Evolutionary conservation across 2,113 vertebrate genomes (phyloP), one percentile per base, ranked within the genome.

Genomic region (Strigops habroptila): DNA sequence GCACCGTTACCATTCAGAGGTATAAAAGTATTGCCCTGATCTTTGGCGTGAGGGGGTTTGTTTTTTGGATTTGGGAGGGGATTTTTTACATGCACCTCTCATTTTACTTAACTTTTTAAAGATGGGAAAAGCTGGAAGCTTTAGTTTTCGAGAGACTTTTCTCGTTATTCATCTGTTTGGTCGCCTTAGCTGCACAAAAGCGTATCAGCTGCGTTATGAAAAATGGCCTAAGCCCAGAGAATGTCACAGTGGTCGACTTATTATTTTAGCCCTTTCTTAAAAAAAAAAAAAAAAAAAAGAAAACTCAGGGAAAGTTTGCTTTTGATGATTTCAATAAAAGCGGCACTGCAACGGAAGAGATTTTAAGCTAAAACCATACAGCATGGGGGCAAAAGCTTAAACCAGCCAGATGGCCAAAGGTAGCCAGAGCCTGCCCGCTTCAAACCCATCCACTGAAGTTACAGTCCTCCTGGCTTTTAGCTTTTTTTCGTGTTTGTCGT

Each of bases 231-330:
- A 98, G 98, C 98, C 97, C 93, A 98, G 97, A 99, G 98, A 99
- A 99, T 99, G 99, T 99, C 99, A 97, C 99, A 99, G 99, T 99
- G 99, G 99, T 99, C 98, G 98, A 97, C 98, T 98, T 99, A 99
- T 99, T 99, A 99, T 98, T 98, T 98, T 98, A 98, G 97, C 93
- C 97, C 96, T 97, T 97, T 97, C 97, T 94, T 97, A 97, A 98
- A 97, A 94, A 96, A 98, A 96, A 91, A 86, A 91, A 98, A 98
- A 73, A 44, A 75, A 96, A 98, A 98, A 98, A 98, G 83, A 98
- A 98, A 97, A 93, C 97, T 97, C 97, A 91, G 98, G 98, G 98
- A 99, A 99, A 98, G 97, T 99, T 98, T 99, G 97, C 98, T 99
- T 99, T 99, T 99, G 98, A 98, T 98, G 98, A 98, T 98, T 99